A percentile compares a stretch with the other conserved stretches of the same genome.
Conservation (phyloP, 2,797 vertebrate genomes). For the Bufotes viridis region DNA sequence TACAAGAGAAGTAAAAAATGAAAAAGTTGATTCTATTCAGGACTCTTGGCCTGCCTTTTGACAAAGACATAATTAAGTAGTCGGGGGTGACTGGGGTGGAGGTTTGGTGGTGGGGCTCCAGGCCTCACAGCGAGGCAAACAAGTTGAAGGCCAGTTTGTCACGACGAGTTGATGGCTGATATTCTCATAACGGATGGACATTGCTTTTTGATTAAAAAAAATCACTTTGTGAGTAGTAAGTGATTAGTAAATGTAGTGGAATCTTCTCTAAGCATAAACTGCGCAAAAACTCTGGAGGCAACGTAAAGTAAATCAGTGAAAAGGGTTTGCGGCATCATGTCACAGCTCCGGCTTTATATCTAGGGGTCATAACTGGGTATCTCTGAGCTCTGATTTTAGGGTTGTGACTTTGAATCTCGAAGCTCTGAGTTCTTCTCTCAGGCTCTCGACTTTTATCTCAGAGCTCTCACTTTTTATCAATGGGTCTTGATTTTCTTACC, state of each 20-base stretch:
- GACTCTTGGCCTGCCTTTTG: conserved; percentile 81
- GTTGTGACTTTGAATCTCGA: not conserved
- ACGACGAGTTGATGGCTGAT: not conserved
- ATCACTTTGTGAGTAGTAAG: not conserved
- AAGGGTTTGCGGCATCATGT: not conserved
- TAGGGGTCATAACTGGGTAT: not conserved
- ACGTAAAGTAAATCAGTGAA: not conserved
- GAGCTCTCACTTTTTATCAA: no score
- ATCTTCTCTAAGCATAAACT: not conserved
- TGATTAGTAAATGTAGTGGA: not conserved
- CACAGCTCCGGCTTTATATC: not conserved
- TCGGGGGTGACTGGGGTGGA: not conserved
- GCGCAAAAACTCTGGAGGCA: not conserved
- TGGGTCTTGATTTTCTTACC: no score
- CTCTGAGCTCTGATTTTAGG: not conserved
- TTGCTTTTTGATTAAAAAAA: not conserved
- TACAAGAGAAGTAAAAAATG: conserved; percentile 49
- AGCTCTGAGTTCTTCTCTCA: not conserved
- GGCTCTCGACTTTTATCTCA: not conserved
- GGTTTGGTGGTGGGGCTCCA: not conserved
- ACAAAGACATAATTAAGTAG: conserved; percentile 50
- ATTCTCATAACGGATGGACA: not conserved
- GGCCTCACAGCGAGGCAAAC: not conserved
- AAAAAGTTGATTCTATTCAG: conserved; percentile 74
- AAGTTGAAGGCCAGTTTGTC: no score